Evolutionary conservation across 2,113 vertebrate species (phyloP).

Genomic region (Cheilinus undulatus): DNA sequence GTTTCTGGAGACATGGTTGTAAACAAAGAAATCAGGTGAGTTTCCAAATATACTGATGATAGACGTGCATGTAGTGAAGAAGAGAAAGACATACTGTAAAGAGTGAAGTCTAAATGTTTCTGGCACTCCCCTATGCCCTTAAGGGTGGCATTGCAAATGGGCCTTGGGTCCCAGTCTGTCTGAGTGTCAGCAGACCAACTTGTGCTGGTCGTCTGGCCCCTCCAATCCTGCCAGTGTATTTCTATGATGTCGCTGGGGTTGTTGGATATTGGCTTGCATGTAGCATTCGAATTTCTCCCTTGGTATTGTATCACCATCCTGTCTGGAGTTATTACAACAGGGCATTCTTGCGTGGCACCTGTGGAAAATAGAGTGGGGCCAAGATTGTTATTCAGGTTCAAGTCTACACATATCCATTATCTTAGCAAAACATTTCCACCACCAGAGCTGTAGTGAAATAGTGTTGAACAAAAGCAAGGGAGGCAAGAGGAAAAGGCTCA

Average conservation of each 20-base stretch:
- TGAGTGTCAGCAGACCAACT: conserved; percentile 19
- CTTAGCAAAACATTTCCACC: conserved; percentile 18
- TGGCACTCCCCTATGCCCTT: fast-evolving
- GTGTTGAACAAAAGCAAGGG: conserved; percentile 38
- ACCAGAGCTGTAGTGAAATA: not conserved
- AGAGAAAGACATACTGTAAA: conserved; percentile 77
- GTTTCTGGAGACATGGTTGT: conserved; percentile 58
- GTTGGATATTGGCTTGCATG: conserved; percentile 27
- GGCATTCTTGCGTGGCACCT: conserved; percentile 60
- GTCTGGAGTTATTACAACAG: conserved; percentile 45
- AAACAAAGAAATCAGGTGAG: not conserved
- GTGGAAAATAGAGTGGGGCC: not conserved
- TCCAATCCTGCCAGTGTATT: conserved; percentile 45
- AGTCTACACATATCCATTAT: not conserved
- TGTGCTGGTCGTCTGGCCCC: fast-evolving
- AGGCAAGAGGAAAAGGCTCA: conserved; percentile 54
- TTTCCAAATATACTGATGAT: not conserved
- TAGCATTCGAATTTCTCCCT: not conserved
- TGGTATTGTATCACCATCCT: conserved; percentile 59
- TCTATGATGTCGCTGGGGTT: fast-evolving
- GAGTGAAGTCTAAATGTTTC: conserved; percentile 38
- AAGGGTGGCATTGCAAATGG: conserved; percentile 46
- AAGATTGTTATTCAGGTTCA: conserved; percentile 17
- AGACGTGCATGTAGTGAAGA: not conserved
- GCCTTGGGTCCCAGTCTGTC: conserved; percentile 59